Percentiles rank a stretch among this genome's conserved stretches.
These are phyloP conservation scores for Neopipo cinnamomea DNA, from an alignment of 2,113 vertebrate species.

Conservation along the genomic window DNA sequence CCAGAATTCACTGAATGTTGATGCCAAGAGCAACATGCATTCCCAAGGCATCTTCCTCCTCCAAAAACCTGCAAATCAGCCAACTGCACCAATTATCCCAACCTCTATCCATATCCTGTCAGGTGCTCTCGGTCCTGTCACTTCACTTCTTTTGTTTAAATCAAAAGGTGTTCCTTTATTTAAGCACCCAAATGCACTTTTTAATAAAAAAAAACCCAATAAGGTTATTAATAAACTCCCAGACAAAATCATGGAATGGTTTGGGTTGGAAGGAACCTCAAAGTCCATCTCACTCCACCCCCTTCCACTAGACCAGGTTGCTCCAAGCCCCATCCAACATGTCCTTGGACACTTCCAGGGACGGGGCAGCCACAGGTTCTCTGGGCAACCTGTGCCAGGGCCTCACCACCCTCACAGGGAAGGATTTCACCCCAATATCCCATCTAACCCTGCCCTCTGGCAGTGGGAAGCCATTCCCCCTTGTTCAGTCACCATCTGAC, in stretches of 20 bases:
- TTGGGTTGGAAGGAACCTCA: neutral
- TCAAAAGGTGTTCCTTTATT: neutral
- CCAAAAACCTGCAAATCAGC: neutral
- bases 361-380: neutral
- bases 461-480: neutral
- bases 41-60: neutral
- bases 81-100: neutral
- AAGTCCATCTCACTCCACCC: rapidly evolving
- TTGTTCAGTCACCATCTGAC: neutral
- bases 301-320: rapidly evolving
- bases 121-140: neutral
- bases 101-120: neutral
- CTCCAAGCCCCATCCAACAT: rapidly evolving
- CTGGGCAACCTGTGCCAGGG: neutral
- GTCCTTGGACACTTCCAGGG: neutral
- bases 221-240: neutral
- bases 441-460: rapidly evolving
- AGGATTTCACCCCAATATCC: no score
- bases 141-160: neutral
- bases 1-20: slow-evolving; percentile 27
- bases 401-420: rapidly evolving
- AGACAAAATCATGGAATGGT: neutral
- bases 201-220: neutral
- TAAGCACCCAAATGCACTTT: neutral
- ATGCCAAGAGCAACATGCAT: slow-evolving; percentile 28